Base-by-base conservation (phyloP, 2,797 vertebrate species). In the Yasuhikotakia modesta region DNA sequence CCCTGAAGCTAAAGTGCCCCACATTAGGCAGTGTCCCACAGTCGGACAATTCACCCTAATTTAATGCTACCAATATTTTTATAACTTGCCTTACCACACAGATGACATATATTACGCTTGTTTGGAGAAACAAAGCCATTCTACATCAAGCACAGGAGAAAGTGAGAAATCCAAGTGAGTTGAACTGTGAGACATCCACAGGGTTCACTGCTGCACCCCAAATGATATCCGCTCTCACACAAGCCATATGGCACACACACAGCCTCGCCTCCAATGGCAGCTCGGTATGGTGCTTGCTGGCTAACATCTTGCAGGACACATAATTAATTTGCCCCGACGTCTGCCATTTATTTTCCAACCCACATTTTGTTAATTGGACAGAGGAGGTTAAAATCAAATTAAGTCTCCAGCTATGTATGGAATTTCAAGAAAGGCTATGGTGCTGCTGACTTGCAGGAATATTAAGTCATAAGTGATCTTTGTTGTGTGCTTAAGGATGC, bases 291-390 rank as follows among this genome's bases (percentile, higher is more conserved):
- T 72, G 84, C 87, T 86, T 81, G 76, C 81, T 79, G 89, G 80
- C 87, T 87, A 91, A 92, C 92, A 94, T 93, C 92, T 93, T 93
- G 92, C 88, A 88, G 90, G 91, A 93, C 92, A 92, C 91, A 91
- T 93, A 92, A 93, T 94, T 93, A 92, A 94, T 94, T 93, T 92
- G 89, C 90, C 85, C 76, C 77, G 88, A 90, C 90, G 90, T 92
- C 91, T 93, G 92, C 92, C 91, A 92, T 92, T 94, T 93, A 91
- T 92, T 92, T 91, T 88, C 91, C 92, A 92, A 90, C 91, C 90
- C 91, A 92, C 91, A 91, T 94, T 93, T 92, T 89, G 89, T 92
- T 93, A 93, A 94, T 93, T 93, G 91, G 90, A 89, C 89, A 85
- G 90, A 89, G 87, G 91, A 92, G 90, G 90, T 92, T 92, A 89